phyloP scores from a whole-genome alignment of 2,888 invertebrate genomes.

The Acrobasis repandana region DNA sequence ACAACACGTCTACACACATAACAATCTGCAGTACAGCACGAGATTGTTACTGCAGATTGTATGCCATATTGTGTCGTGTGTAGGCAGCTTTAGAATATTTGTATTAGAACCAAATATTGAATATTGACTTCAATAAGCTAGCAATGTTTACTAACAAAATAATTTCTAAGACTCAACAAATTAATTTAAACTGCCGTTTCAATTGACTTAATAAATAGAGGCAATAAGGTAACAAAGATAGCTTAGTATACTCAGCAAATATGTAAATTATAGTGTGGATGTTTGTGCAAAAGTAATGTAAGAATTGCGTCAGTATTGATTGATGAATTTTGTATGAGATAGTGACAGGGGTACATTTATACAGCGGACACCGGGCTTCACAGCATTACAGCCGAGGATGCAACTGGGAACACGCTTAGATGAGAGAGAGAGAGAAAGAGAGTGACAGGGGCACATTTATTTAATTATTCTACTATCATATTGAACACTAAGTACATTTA shows the following conservation, averaged over 20 bases:
- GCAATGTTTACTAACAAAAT: conserved; percentile 67
- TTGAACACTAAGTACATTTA: too few species aligned
- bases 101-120: conserved; percentile 62
- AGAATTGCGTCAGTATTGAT: neutral
- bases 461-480: too few species aligned
- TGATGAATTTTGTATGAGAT: neutral
- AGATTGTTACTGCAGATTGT: too few species aligned
- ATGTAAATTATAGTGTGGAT: neutral
- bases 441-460: too few species aligned
- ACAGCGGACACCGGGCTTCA: too few species aligned
- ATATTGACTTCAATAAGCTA: conserved; percentile 69
- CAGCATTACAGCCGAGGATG: too few species aligned
- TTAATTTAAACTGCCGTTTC: conserved; percentile 67
- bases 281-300: neutral
- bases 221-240: conserved; percentile 47
- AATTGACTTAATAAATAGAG: conserved; percentile 61
- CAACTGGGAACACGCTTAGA: too few species aligned
- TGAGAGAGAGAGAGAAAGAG: too few species aligned
- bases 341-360: too few species aligned
- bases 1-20: too few species aligned
- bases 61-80: too few species aligned
- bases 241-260: conserved; percentile 6
- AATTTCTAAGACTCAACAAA: conserved; percentile 72
- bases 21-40: too few species aligned
- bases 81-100: conserved; percentile 39